Evolutionary conservation across 1,140 invertebrate genomes (phyloP).

Genomic region (Apocrypta bakeri): DNA sequence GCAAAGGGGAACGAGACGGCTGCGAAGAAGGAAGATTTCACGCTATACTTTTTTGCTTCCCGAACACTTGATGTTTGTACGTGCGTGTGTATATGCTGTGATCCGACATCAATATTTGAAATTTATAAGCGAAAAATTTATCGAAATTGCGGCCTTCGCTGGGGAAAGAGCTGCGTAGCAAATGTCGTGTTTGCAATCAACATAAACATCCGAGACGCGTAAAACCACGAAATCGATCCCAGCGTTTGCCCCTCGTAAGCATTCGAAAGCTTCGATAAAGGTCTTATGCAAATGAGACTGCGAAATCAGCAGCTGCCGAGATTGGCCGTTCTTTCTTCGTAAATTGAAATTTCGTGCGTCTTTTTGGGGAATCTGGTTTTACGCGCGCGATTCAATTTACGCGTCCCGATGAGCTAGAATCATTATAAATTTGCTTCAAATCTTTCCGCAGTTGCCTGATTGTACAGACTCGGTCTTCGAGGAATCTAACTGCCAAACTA

Average conservation of each 20-base stretch:
- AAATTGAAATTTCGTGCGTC: not conserved
- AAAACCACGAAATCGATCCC: not conserved
- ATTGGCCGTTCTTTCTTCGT: not conserved
- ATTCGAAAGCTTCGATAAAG: not conserved
- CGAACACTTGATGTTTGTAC: not conserved
- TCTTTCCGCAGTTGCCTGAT: no score
- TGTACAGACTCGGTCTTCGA: not conserved
- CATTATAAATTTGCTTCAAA: no score
- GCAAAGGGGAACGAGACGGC: not conserved
- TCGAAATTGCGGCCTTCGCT: not conserved
- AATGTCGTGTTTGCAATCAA: not conserved
- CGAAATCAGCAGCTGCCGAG: no score
- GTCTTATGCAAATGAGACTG: not conserved
- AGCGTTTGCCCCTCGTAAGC: no score
- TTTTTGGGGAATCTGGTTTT: not conserved
- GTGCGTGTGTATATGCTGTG: no score
- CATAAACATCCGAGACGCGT: not conserved
- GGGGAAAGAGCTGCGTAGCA: not conserved
- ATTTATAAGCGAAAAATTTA: not conserved
- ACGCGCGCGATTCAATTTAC: not conserved
- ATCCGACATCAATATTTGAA: not conserved
- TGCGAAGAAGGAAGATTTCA: not conserved
- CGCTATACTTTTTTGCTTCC: not conserved
- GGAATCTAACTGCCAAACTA: not conserved
- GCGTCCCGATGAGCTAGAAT: not conserved